These are phyloP conservation scores for Caenorhabditis brenneri DNA, from an alignment of 1,140 invertebrate species.

Conservation along the genomic window DNA sequence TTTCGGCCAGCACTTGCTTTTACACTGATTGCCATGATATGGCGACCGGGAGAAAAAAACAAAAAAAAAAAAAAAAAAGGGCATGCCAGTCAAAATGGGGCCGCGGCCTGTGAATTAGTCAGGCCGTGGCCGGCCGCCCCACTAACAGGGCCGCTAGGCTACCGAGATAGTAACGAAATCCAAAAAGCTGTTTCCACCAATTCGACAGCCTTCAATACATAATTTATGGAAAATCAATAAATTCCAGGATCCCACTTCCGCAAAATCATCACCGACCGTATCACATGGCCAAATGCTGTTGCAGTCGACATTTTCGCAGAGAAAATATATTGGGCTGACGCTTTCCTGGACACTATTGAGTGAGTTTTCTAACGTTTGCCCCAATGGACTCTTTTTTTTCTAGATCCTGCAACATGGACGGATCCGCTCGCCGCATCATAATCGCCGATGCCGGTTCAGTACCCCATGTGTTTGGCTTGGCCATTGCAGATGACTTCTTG, in stretches of 20 bases:
- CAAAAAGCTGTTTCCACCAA: no score
- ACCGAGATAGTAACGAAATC: no score
- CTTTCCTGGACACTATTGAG: conserved; percentile 90
- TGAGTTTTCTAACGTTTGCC: conserved; percentile 48
- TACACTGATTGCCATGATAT: no score
- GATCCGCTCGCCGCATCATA: conserved; percentile 83
- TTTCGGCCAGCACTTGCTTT: no score
- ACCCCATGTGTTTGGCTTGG: conserved; percentile 62
- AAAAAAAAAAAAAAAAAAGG: no score
- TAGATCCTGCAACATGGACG: conserved; percentile 82
- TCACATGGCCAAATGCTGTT: conserved; percentile 85
- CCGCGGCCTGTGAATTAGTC: no score
- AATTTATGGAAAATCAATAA: background rate
- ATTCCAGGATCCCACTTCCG: conserved; percentile 77
- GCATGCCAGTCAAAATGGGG: no score
- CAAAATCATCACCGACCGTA: conserved; percentile 79
- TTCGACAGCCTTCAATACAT: no score
- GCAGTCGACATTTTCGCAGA: conserved; percentile 85
- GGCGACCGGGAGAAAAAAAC: no score
- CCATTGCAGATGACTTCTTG: conserved; percentile 63
- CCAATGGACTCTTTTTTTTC: background rate
- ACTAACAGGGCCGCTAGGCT: no score
- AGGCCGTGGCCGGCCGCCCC: no score
- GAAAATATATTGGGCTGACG: conserved; percentile 91
- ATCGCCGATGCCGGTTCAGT: conserved; percentile 76